Evolutionary conservation across 2,888 invertebrate species (phyloP).

Genomic region (Rhamphomyia laevipes): DNA sequence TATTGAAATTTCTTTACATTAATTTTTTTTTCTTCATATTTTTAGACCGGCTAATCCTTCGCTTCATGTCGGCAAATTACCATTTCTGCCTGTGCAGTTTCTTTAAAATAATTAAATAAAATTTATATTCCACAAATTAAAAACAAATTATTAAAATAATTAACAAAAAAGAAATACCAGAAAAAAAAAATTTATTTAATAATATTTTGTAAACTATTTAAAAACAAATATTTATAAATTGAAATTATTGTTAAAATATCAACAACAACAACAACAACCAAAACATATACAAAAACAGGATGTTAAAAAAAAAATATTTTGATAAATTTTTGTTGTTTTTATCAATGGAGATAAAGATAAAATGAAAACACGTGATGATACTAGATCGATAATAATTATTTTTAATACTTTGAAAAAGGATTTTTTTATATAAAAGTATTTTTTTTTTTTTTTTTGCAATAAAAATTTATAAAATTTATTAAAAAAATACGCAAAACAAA

Average conservation of each 20-base stretch:
- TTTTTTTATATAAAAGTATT: not conserved
- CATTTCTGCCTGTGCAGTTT: slow-evolving; percentile 35
- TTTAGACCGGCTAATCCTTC: slow-evolving; percentile 33
- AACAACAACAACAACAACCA: not conserved
- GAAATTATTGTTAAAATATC: slow-evolving; percentile 15
- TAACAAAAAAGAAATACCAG: not conserved
- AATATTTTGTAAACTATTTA: slow-evolving; percentile 9
- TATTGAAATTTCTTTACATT: not conserved
- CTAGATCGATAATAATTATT: no score
- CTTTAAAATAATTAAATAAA: slow-evolving; percentile 19
- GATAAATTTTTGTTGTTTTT: slow-evolving; percentile 2
- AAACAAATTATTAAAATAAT: slow-evolving; percentile 4
- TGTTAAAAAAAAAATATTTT: not conserved
- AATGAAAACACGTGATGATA: no score
- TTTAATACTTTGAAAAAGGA: not conserved
- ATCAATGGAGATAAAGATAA: slow-evolving; percentile 1
- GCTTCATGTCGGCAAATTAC: slow-evolving; percentile 33
- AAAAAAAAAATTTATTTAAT: slow-evolving; percentile 1
- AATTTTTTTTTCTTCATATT: slow-evolving; percentile 15
- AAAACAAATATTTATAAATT: slow-evolving; percentile 12
- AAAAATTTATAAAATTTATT: slow-evolving; percentile 6
- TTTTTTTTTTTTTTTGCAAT: slow-evolving; percentile 4
- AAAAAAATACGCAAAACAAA: slow-evolving; percentile 9
- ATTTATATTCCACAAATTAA: slow-evolving; percentile 6
- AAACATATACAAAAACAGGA: not conserved